Percentiles rank a stretch among this genome's conserved stretches.
Conservation (phyloP, 2,113 vertebrate species). For the Girardinichthys multiradiatus region DNA sequence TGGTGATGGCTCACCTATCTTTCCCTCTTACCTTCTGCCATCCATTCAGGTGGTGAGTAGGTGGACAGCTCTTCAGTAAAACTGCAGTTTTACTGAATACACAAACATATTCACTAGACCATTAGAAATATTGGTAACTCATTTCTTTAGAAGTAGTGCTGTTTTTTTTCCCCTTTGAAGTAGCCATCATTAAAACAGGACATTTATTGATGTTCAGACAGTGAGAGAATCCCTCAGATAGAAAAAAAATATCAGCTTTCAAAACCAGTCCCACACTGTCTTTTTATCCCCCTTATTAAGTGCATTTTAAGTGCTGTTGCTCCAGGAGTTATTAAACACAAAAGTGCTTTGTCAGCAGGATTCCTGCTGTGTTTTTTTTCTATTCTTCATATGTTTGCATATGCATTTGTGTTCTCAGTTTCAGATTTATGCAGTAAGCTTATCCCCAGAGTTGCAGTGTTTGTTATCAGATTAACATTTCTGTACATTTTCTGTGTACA, state of each 20-base stretch:
- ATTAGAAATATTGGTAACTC: conserved; percentile 17
- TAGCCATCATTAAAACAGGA: conserved; percentile 19
- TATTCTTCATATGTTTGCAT: neutral
- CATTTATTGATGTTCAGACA: conserved; percentile 56
- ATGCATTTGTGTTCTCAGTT: conserved; percentile 17
- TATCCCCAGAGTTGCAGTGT: conserved; percentile 46
- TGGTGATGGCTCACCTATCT: conserved; percentile 56
- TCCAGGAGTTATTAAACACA: conserved; percentile 12
- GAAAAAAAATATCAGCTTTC: conserved; percentile 9
- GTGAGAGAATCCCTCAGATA: conserved; percentile 24
- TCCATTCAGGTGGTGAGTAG: conserved; percentile 55
- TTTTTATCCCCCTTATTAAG: conserved; percentile 19
- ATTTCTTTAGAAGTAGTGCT: conserved; percentile 2
- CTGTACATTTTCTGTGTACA: conserved; percentile 41
- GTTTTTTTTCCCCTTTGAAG: conserved; percentile 42
- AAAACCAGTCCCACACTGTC: neutral
- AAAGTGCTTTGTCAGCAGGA: conserved; percentile 33
- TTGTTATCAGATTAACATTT: conserved; percentile 71
- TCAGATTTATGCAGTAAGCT: conserved; percentile 37
- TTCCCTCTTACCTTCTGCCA: conserved; percentile 15
- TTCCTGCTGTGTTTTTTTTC: conserved; percentile 9
- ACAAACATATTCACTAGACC: neutral
- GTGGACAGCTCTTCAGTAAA: conserved; percentile 3
- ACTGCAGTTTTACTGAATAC: neutral
- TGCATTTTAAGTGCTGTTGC: conserved; percentile 6